Base-by-base conservation (phyloP, 2,113 vertebrate species). In the Brachirus orientalis region DNA sequence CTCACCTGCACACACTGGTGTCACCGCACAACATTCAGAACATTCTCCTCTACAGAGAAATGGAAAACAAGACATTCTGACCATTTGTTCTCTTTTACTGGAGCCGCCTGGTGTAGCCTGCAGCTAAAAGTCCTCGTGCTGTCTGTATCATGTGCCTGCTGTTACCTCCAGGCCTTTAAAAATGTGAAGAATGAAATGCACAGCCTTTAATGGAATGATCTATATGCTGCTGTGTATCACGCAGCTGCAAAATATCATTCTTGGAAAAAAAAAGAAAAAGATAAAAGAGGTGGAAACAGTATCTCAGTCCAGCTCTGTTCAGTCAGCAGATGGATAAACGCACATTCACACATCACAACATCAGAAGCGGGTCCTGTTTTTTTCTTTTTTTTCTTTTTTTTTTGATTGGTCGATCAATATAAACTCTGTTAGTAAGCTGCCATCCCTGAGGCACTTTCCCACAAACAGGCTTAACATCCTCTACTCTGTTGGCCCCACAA, bases 371-470 rank as follows among this genome's bases (percentile, higher is more conserved):
- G n/a, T n/a, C n/a, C n/a, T n/a, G n/a, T n/a, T n/a, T n/a, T n/a
- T n/a, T 57, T 74, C 50, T 43, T 57, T 63, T 65, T 67, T 77
- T 83, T 40, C 62, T 74, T 58, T 80, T 47, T 22, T 3, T 58
- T 53, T 72, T 63, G 74, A 89, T 77, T 64, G 58, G 55, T 72
- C 65, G 80, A 89, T 92, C 88, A 79, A 89, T 92, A 91, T n/a
- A 52, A 83, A 80, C 56, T 85, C 77, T 72, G 63, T 83, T 82
- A 80, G 76, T 56, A 56, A 55, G 74, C 76, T 63, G 63, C 76
- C 71, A 75, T 64, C 83, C 91, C 88, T 70, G 68, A 88, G 88
- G 87, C 82, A 61, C 45, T 89, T 92, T 90, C 85, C 82, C 84
- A 84, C 83, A 84, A 85, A 88, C 75, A 87, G 84, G 71, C 85